Percentiles rank a stretch among this genome's conserved stretches.
phyloP scores from a whole-genome alignment of 2,888 invertebrate genomes.

The Caenorhabditis japonica region DNA sequence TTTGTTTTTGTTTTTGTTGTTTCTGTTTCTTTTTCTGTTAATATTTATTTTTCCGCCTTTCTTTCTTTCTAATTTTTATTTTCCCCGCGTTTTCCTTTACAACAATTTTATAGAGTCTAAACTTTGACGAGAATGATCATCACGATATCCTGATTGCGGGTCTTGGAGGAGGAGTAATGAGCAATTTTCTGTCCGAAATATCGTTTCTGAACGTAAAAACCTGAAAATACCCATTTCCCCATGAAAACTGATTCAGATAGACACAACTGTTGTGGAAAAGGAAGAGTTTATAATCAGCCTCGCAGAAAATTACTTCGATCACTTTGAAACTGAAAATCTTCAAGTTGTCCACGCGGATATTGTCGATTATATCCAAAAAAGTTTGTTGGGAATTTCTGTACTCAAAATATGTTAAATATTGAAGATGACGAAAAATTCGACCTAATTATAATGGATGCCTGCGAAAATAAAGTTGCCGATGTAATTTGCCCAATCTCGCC shows the following conservation, averaged over 20 bases:
- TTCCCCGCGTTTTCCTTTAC: background rate
- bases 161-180: conserved; percentile 57
- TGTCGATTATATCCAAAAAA: conserved; percentile 18
- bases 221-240: background rate
- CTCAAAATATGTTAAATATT: background rate
- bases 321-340: conserved; percentile 32
- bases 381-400: background rate
- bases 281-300: conserved; percentile 48
- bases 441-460: conserved; percentile 51
- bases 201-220: conserved; percentile 38
- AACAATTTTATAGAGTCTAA: conserved; percentile 40
- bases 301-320: conserved; percentile 52
- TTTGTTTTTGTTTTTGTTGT: too few relatives aligned
- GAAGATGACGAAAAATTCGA: conserved; percentile 46
- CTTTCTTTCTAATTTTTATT: background rate
- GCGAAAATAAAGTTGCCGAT: conserved; percentile 35
- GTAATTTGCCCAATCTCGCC: conserved; percentile 41
- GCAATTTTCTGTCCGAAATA: conserved; percentile 54
- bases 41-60: background rate
- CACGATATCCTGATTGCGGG: conserved; percentile 54
- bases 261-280: conserved; percentile 55
- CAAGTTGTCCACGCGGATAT: conserved; percentile 42
- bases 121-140: conserved; percentile 39
- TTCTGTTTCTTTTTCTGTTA: background rate
- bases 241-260: conserved; percentile 30